Conservation (phyloP, 2,888 invertebrate genomes). For the Thymelicus acteon region DNA sequence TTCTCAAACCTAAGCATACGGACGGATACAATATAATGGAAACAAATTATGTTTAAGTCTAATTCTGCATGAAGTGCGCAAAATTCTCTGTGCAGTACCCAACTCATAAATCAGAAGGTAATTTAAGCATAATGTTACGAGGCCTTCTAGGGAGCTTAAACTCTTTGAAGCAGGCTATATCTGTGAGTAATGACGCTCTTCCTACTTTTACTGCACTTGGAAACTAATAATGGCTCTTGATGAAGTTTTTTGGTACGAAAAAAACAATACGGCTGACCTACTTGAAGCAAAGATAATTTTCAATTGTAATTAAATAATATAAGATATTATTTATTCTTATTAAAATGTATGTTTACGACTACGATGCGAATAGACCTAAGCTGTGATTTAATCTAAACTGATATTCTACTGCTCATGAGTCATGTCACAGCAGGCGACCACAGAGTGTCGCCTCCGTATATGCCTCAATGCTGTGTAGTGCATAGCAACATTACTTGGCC, state of each 20-base stretch:
- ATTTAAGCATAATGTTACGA: constrained; percentile 21
- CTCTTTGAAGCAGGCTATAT: constrained; percentile 29
- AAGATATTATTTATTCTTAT: no score
- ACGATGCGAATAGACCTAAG: no score
- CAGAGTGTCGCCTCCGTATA: no score
- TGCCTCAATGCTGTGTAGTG: no score
- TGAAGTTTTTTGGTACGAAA: constrained; percentile 57
- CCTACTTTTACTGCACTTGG: constrained; percentile 67
- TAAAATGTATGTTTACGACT: no score
- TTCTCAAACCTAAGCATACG: no score
- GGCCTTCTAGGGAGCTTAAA: constrained; percentile 19
- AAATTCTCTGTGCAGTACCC: neutral
- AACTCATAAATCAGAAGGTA: constrained; percentile 17
- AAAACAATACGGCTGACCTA: constrained; percentile 39
- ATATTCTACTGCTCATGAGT: no score
- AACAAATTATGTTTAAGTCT: neutral
- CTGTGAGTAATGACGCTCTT: constrained; percentile 46
- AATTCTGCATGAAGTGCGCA: neutral
- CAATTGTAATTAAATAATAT: no score
- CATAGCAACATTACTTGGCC: no score
- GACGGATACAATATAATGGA: neutral
- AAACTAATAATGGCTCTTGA: constrained; percentile 69
- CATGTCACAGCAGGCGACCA: no score
- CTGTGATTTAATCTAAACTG: no score
- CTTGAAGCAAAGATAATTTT: neutral